phyloP scores from a whole-genome alignment of 2,797 vertebrate genomes.

The Aselliscus stoliczkanus region DNA sequence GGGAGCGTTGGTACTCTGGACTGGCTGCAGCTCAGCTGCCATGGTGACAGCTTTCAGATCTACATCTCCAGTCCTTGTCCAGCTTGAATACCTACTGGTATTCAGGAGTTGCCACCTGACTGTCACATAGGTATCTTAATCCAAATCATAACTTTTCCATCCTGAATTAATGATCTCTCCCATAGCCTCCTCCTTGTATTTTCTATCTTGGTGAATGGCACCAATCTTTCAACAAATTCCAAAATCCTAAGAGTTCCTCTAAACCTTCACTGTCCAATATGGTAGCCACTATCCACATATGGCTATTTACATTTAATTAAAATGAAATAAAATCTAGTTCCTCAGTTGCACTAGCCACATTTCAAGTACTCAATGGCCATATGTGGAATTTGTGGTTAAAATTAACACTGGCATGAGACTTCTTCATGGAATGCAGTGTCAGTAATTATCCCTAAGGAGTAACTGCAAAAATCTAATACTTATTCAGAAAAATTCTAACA shows the following conservation, averaged over 20 bases:
- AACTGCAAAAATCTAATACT: background rate
- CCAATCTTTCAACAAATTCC: background rate
- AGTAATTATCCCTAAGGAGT: background rate
- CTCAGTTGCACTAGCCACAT: background rate
- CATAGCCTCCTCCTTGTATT: background rate
- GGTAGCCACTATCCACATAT: background rate
- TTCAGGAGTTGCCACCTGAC: background rate
- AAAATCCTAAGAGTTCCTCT: background rate
- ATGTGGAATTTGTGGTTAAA: background rate
- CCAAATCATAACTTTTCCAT: background rate
- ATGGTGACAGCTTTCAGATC: background rate
- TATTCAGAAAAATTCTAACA: background rate
- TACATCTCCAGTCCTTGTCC: background rate
- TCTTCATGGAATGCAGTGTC: background rate
- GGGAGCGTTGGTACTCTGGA: background rate
- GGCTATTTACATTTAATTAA: background rate
- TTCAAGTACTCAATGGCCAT: background rate
- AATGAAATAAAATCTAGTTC: background rate
- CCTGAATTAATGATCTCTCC: background rate
- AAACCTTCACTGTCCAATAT: background rate
- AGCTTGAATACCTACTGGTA: background rate
- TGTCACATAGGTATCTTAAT: background rate
- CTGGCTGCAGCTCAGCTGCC: background rate
- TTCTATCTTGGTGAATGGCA: background rate
- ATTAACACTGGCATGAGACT: background rate